Percentiles rank a stretch among this genome's conserved stretches.
These are phyloP conservation scores for Xenus cinereus DNA, from an alignment of 2,113 vertebrate species.

Conservation along the genomic window DNA sequence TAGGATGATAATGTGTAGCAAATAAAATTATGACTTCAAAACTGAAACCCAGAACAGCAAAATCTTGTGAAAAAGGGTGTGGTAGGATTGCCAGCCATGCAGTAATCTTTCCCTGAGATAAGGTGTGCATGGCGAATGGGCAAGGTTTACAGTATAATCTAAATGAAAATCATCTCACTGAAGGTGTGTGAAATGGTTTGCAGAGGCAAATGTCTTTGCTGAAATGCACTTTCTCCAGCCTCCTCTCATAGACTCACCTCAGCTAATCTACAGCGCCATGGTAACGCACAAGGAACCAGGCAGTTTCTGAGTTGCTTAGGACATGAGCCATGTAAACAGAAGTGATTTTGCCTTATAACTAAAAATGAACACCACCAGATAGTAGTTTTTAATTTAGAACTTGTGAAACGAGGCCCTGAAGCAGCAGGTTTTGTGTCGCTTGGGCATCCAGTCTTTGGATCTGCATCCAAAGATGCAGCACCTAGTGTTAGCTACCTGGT, in stretches of 20 bases:
- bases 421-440: neutral
- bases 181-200: neutral
- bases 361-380: neutral
- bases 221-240: slow-evolving; percentile 18
- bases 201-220: neutral
- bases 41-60: neutral
- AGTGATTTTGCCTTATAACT: neutral
- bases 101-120: neutral
- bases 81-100: neutral
- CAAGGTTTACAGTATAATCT: neutral
- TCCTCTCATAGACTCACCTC: slow-evolving; percentile 5
- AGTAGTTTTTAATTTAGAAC: neutral
- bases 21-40: neutral
- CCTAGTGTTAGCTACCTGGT: too few species aligned
- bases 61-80: accelerated
- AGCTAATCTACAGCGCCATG: slow-evolving; percentile 33
- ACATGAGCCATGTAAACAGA: slow-evolving; percentile 21
- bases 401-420: neutral
- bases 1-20: neutral
- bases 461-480: too few species aligned
- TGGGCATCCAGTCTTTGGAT: neutral
- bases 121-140: neutral
- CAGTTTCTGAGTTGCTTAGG: slow-evolving; percentile 18
- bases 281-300: slow-evolving; percentile 18
- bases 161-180: neutral